Base-by-base conservation (phyloP, 2,113 vertebrate genomes). In the Syngnathus floridae region DNA sequence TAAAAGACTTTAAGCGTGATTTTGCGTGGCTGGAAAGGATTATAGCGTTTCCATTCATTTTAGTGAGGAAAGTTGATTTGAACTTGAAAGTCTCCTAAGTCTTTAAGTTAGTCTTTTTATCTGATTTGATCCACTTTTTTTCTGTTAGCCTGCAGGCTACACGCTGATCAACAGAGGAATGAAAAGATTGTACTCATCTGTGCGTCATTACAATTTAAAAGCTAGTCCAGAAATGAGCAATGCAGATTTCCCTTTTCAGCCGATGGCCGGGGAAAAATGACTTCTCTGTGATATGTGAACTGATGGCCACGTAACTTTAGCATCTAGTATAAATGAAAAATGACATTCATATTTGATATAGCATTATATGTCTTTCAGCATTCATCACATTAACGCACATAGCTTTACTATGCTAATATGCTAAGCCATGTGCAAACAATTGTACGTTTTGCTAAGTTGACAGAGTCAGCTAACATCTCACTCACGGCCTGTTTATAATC, bases 61-160 rank as follows among this genome's bases (percentile, higher is more conserved):
- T 4, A 13, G 13, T 14, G 3, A 13, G 13, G 43, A 13, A 13
- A 45, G 43, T 14, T 45, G 43, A 16, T 45, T 45, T 45, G 43
- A 6, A 2, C 12, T 9, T 26, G 43, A 16, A 7, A 2, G 43
- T 67, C 64, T 49, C 21, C 6, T 43, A 45, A 49, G 19, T 89
- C 88, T 86, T 56, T 78, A 22, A 31, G 26, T 31, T 31, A 31
- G 26, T 76, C 73, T 72, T 82, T 85, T 86, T 83, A 87, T 88
- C 80, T 75, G 76, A 86, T 83, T 76, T 63, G 5, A 60, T 59
- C 70, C 46, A 67, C 84, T 22, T 22, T 21, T 21, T 19, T 10
- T 26, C 56, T 66, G 31, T 62, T 68, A 67, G 80, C 77, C 81
- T 74, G 73, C 67, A 75, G 84, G 82, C 82, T 74, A 73, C 69